phyloP scores from a whole-genome alignment of 2,113 vertebrate species.

The Condylura cristata region DNA sequence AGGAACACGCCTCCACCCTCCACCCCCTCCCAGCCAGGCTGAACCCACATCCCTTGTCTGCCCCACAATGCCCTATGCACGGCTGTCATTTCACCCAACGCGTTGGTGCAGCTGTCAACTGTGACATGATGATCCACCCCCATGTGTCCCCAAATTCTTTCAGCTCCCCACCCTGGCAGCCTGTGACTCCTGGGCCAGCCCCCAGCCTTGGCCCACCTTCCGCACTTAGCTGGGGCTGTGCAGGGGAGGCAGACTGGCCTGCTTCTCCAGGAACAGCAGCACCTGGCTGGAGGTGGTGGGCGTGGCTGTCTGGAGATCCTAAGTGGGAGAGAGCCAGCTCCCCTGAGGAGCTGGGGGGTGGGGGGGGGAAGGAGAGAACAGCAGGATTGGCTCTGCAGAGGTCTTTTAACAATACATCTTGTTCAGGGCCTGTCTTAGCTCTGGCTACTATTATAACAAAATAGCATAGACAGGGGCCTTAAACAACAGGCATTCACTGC shows the following conservation, averaged over 20 bases:
- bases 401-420: not conserved
- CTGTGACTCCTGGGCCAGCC: not conserved
- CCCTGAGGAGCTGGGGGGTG: not conserved
- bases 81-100: not conserved
- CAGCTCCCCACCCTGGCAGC: not conserved
- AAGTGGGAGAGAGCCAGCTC: too few relatives aligned
- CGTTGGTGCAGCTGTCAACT: not conserved
- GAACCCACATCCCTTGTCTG: not conserved
- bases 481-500: not conserved
- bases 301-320: too few relatives aligned
- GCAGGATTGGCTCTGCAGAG: not conserved
- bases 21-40: not conserved
- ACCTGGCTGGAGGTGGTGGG: rapidly evolving
- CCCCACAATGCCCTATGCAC: rapidly evolving
- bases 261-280: not conserved
- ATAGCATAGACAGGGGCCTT: not conserved
- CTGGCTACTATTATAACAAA: not conserved
- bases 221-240: not conserved
- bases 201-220: too few relatives aligned
- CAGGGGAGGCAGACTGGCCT: not conserved
- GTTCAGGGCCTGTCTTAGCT: not conserved
- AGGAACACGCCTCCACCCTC: not conserved
- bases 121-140: not conserved
- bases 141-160: not conserved
- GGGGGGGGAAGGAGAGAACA: not conserved